phyloP scores from a whole-genome alignment of 92 coral and sea anemone species.

The Plumapathes pennacea region DNA sequence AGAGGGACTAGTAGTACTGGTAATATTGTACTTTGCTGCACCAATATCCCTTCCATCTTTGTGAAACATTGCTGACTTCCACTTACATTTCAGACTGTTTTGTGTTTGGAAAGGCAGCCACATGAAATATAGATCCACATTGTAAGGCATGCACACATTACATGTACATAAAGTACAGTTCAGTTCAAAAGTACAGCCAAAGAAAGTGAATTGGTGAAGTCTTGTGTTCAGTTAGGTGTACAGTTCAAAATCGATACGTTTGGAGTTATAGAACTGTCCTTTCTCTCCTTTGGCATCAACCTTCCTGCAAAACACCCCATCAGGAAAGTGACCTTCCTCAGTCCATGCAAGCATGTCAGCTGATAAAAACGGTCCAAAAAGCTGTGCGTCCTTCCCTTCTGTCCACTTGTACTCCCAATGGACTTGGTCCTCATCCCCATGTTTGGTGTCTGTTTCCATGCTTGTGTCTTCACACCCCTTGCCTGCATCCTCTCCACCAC shows the following conservation, averaged over 20 bases:
- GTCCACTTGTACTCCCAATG: slow-evolving; percentile 97
- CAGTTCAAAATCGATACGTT: slow-evolving; percentile 95
- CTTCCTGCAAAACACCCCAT: slow-evolving; percentile 94
- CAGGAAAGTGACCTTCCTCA: slow-evolving; percentile 81
- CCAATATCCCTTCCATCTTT: too few species aligned
- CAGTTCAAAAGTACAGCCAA: too few species aligned
- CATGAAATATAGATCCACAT: too few species aligned
- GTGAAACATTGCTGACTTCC: too few species aligned
- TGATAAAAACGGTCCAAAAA: slow-evolving; percentile 90
- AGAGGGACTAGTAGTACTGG: too few species aligned
- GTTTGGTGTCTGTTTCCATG: slow-evolving; percentile 1
- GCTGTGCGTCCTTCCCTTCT: slow-evolving; percentile 57
- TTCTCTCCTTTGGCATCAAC: slow-evolving; percentile 31
- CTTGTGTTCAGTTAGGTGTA: slow-evolving; percentile 60
- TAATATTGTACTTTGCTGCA: too few species aligned
- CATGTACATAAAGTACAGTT: too few species aligned
- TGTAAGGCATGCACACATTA: too few species aligned
- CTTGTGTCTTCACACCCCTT: slow-evolving; percentile 10
- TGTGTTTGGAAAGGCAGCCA: too few species aligned
- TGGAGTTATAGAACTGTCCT: slow-evolving; percentile 89
- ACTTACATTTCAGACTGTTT: too few species aligned
- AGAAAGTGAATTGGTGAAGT: neutral
- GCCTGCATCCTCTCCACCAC: slow-evolving; percentile 33
- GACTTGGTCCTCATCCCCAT: slow-evolving; percentile 52
- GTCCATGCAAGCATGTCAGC: slow-evolving; percentile 85